phyloP scores from a whole-genome alignment of 92 coral and sea anemone genomes.

The Zoanthus sansibaricus region DNA sequence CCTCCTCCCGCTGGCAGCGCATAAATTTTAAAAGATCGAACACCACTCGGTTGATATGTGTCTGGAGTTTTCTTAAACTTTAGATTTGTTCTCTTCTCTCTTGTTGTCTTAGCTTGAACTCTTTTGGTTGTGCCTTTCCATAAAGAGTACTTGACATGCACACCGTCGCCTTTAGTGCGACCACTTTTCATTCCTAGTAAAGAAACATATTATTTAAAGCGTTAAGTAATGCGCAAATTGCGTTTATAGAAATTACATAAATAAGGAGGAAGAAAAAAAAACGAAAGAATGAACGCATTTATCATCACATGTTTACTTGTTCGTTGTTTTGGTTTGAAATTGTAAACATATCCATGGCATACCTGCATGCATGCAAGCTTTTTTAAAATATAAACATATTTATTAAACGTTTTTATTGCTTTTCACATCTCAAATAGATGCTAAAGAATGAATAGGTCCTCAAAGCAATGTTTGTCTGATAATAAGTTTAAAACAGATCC shows the following conservation, averaged over 20 bases:
- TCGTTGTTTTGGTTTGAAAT: too few species aligned
- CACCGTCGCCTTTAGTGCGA: background rate
- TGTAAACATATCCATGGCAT: too few species aligned
- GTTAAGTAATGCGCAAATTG: background rate
- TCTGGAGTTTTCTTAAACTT: background rate
- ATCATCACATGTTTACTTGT: too few species aligned
- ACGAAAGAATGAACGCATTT: background rate
- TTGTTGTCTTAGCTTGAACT: background rate
- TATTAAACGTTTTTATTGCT: too few species aligned
- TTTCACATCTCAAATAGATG: too few species aligned
- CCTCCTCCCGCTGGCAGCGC: slow-evolving; percentile 8
- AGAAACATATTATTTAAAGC: background rate
- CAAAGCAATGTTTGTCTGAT: too few species aligned
- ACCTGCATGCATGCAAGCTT: too few species aligned
- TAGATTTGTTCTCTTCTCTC: background rate
- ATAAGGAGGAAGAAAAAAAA: background rate
- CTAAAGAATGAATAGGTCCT: too few species aligned
- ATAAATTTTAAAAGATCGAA: slow-evolving; percentile 15
- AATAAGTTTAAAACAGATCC: too few species aligned
- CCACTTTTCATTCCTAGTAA: background rate
- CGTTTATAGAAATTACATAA: background rate
- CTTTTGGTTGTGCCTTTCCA: background rate
- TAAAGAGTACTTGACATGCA: background rate
- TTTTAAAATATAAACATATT: too few species aligned
- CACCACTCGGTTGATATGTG: background rate